phyloP scores from a whole-genome alignment of 2,113 vertebrate species.

The Siniperca chuatsi region DNA sequence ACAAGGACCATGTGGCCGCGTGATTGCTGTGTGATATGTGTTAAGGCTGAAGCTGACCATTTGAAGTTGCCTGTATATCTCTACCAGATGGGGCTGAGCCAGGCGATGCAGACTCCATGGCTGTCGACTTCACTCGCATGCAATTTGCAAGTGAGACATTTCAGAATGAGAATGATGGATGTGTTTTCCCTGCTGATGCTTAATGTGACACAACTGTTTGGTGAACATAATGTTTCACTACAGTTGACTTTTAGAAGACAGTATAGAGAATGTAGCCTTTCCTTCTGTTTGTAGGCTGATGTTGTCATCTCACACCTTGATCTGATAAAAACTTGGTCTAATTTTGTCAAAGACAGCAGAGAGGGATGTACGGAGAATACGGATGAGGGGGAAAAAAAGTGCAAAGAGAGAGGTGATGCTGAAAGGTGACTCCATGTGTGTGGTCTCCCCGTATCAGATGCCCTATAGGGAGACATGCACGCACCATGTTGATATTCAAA shows the following conservation, averaged over 20 bases:
- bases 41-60: conserved; percentile 52
- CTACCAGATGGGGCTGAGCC: conserved; percentile 61
- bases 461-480: conserved; percentile 56
- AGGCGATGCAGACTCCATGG: conserved; percentile 26
- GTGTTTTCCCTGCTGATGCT: conserved; percentile 53
- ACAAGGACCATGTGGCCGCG: conserved; percentile 44
- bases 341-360: not conserved
- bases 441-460: conserved; percentile 77
- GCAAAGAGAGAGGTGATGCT: conserved; percentile 58
- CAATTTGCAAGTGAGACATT: conserved; percentile 51
- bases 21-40: conserved; percentile 33
- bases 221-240: not conserved
- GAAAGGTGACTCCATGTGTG: conserved; percentile 77
- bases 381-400: conserved; percentile 19
- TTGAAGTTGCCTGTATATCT: conserved; percentile 65
- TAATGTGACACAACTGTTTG: conserved; percentile 47
- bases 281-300: not conserved
- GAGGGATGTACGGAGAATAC: not conserved
- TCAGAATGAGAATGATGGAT: conserved; percentile 70
- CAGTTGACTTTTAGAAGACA: not conserved
- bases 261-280: not conserved
- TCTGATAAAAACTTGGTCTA: not conserved
- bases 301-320: conserved; percentile 5
- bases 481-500: conserved; percentile 78
- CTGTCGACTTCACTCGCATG: conserved; percentile 41